phyloP scores from a whole-genome alignment of 2,797 vertebrate species.

The Petrocephalus schoutedeni region DNA sequence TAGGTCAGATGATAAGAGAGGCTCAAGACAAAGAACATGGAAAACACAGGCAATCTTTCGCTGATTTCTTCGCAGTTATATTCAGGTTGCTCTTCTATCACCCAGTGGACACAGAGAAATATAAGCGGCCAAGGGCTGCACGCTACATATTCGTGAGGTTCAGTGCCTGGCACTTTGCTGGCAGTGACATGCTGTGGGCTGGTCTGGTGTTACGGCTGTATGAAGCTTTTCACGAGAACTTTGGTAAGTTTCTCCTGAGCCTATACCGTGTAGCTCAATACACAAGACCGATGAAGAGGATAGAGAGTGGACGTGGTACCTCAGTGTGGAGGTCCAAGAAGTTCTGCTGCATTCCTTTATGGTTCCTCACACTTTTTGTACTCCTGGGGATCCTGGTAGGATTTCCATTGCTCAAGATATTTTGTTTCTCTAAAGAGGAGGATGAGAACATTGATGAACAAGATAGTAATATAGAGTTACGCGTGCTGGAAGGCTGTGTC shows the following conservation, averaged over 20 bases:
- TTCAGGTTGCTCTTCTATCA: slow-evolving; percentile 69
- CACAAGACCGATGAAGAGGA: slow-evolving; percentile 46
- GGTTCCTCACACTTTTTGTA: slow-evolving; percentile 46
- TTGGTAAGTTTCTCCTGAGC: slow-evolving; percentile 72
- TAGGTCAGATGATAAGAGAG: slow-evolving; percentile 56
- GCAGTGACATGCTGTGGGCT: slow-evolving; percentile 88
- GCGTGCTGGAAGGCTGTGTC: slow-evolving; percentile 48
- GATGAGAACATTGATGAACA: neutral
- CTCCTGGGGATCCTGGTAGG: slow-evolving; percentile 38
- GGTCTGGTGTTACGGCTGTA: slow-evolving; percentile 79
- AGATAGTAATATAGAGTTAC: neutral
- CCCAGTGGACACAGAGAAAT: slow-evolving; percentile 71
- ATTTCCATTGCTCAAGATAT: slow-evolving; percentile 35
- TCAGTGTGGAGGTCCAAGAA: slow-evolving; percentile 59
- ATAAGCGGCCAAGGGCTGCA: slow-evolving; percentile 60
- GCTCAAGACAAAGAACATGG: slow-evolving; percentile 37
- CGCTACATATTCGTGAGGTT: slow-evolving; percentile 80
- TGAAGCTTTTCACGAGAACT: slow-evolving; percentile 64
- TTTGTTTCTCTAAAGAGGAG: slow-evolving; percentile 34
- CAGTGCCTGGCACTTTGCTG: slow-evolving; percentile 90
- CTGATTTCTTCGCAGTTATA: slow-evolving; percentile 40
- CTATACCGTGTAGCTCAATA: slow-evolving; percentile 65
- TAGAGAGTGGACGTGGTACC: slow-evolving; percentile 38
- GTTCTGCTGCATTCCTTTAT: slow-evolving; percentile 58
- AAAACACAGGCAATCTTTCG: neutral